Evolutionary conservation across 2,113 vertebrate genomes (phyloP).

Genomic region (Macquaria ambigua): DNA sequence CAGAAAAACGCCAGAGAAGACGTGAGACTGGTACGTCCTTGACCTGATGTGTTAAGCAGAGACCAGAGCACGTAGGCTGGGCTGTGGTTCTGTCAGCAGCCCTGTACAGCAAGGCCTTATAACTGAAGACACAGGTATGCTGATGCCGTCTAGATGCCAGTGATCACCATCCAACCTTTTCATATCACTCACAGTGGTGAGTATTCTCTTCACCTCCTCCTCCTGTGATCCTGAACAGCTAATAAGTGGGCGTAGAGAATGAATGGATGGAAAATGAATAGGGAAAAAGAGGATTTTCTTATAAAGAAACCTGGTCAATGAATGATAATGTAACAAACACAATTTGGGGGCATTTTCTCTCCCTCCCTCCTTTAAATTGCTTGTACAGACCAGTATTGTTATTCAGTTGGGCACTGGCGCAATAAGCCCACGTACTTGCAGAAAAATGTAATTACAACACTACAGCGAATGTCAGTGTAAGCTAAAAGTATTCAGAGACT

Average conservation of each 20-base stretch:
- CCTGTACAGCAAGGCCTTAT: too few relatives aligned
- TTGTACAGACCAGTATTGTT: background rate
- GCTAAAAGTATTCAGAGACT: constrained; percentile 9
- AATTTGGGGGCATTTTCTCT: background rate
- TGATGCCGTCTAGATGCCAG: too few relatives aligned
- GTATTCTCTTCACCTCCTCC: background rate
- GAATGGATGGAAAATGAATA: background rate
- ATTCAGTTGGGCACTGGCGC: background rate
- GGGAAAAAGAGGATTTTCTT: constrained; percentile 8
- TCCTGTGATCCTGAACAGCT: constrained; percentile 3
- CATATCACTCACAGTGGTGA: background rate
- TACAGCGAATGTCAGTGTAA: background rate
- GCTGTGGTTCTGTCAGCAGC: too few relatives aligned
- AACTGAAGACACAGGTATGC: too few relatives aligned
- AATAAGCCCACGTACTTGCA: background rate
- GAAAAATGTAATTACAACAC: background rate
- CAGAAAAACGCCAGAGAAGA: background rate
- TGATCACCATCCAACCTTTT: too few relatives aligned
- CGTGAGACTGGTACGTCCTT: background rate
- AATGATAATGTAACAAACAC: background rate
- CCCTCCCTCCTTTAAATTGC: background rate
- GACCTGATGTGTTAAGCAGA: constrained; percentile 9
- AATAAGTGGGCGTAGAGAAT: background rate
- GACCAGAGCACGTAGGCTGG: background rate
- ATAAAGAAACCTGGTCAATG: background rate